Conservation (phyloP, 2,797 vertebrate species). For the Characodon lateralis region DNA sequence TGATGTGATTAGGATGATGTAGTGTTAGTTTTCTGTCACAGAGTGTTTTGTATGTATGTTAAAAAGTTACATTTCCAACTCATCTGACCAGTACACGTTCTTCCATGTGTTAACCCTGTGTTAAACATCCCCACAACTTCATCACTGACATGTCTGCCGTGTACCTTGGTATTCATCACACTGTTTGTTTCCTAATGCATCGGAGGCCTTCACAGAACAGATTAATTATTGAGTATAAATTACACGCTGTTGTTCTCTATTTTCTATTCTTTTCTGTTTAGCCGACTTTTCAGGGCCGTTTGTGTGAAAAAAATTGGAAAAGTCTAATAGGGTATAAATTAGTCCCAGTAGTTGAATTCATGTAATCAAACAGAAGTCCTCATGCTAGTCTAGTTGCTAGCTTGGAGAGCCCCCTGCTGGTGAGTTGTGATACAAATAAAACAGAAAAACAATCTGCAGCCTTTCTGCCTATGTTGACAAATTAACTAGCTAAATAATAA, state of each 20-base stretch:
- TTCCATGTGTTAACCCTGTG: not conserved
- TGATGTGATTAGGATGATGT: not conserved
- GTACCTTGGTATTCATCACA: not conserved
- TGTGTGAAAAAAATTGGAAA: not conserved
- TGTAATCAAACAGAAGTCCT: not conserved
- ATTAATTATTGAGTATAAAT: not conserved
- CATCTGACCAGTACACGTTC: not conserved
- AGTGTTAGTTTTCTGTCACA: not conserved
- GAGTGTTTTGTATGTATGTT: not conserved
- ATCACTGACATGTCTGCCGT: not conserved
- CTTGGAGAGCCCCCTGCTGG: conserved; percentile 43
- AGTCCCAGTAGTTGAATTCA: not conserved
- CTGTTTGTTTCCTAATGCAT: not conserved
- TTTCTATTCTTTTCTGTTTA: not conserved
- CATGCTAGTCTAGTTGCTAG: not conserved
- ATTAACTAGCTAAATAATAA: not conserved
- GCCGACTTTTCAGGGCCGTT: not conserved
- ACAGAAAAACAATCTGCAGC: not conserved
- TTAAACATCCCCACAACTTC: not conserved
- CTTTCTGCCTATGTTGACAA: not conserved
- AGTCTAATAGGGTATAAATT: not conserved
- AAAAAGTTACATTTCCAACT: not conserved
- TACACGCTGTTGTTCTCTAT: not conserved
- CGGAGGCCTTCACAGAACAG: not conserved
- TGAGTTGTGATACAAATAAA: not conserved